Evolutionary conservation across 2,797 vertebrate genomes (phyloP).

Genomic region (Hozukius guyotensis): DNA sequence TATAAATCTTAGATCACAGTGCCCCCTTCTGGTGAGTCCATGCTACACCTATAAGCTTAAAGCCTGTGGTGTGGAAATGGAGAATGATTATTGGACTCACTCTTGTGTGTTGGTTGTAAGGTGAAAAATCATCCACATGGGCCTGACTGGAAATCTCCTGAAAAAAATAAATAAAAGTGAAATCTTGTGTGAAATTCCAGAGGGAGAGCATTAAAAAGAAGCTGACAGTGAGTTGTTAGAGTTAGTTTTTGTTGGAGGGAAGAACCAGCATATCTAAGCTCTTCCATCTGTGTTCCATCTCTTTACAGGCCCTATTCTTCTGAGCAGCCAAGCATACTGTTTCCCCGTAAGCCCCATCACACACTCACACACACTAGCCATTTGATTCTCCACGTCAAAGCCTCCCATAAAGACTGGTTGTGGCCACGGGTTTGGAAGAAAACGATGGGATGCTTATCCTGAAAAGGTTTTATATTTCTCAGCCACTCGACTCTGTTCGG

Average conservation of each 20-base stretch:
- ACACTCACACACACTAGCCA: neutral
- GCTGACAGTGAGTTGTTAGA: neutral
- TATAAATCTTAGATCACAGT: constrained; percentile 39
- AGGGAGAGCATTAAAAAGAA: neutral
- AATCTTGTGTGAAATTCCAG: neutral
- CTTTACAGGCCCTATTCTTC: constrained; percentile 20
- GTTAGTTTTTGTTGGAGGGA: constrained; percentile 5
- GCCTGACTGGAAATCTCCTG: neutral
- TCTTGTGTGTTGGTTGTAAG: constrained; percentile 14
- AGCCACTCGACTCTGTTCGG: constrained; percentile 34
- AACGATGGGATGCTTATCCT: constrained; percentile 29
- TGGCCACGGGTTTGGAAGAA: constrained; percentile 32
- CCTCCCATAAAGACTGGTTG: constrained; percentile 21
- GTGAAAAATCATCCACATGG: neutral
- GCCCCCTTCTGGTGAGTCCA: constrained; percentile 64
- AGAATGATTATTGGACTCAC: neutral
- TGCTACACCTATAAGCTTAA: neutral
- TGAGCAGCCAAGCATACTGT: constrained; percentile 22
- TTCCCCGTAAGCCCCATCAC: constrained; percentile 18
- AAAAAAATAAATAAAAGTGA: neutral
- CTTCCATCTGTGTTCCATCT: constrained; percentile 45
- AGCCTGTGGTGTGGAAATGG: neutral
- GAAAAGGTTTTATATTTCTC: constrained; percentile 58
- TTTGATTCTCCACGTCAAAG: constrained; percentile 25
- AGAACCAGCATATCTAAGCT: constrained; percentile 25